A percentile compares a stretch with the other conserved stretches of the same genome.
Conservation (phyloP, 2,113 vertebrate species). For the Bambusicola thoracicus region DNA sequence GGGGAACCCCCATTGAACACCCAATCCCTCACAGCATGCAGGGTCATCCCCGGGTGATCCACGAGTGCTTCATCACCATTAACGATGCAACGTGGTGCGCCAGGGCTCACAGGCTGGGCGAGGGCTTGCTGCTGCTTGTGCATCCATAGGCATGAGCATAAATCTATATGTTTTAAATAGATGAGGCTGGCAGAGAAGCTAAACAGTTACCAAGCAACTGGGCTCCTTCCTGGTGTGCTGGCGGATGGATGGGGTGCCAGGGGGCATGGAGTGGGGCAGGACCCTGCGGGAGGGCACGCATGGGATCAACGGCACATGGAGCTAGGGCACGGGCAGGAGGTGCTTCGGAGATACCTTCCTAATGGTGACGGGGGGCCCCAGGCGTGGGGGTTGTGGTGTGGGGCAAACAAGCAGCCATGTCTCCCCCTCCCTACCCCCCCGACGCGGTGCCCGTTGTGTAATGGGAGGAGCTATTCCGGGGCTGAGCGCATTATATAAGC, state of each 20-base stretch:
- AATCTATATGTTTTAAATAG: slow-evolving; percentile 1
- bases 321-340: background rate
- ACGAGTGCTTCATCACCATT: too few species aligned
- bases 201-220: slow-evolving; percentile 69
- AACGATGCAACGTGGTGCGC: too few species aligned
- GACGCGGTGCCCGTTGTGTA: slow-evolving; percentile 47
- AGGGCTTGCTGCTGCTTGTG: background rate
- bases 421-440: background rate
- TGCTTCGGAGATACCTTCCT: background rate
- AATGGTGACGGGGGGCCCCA: fast-evolving
- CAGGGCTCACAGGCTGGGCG: background rate
- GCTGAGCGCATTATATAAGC: slow-evolving; percentile 70
- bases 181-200: slow-evolving; percentile 52
- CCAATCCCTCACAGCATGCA: background rate
- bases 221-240: slow-evolving; percentile 23
- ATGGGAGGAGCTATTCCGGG: slow-evolving; percentile 66
- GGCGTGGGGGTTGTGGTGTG: background rate
- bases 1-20: background rate
- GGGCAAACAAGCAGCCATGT: background rate
- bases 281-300: too few species aligned
- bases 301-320: background rate
- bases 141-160: background rate
- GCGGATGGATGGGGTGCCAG: background rate
- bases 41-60: background rate
- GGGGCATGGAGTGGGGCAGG: background rate